These are phyloP conservation scores for Endomychus coccineus DNA, from an alignment of 2,888 invertebrate genomes.

Conservation along the genomic window DNA sequence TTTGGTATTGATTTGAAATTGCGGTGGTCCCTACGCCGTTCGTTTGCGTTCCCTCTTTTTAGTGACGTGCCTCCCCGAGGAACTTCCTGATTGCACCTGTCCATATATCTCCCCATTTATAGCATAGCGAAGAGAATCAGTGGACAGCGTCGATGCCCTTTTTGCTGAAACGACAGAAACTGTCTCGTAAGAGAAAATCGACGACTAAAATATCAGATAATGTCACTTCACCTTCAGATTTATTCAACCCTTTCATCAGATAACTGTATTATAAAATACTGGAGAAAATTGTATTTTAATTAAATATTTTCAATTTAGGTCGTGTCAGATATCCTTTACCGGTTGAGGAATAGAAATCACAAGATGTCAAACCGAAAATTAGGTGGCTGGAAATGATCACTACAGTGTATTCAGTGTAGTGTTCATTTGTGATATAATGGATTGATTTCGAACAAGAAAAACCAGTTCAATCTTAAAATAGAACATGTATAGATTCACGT, in stretches of 20 bases:
- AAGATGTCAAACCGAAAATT: too few species aligned
- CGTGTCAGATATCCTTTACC: too few species aligned
- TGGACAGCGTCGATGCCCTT: conserved; percentile 31
- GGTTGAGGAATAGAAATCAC: too few species aligned
- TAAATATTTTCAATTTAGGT: too few species aligned
- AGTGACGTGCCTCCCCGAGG: conserved; percentile 42
- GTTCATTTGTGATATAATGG: too few species aligned
- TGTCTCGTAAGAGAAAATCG: conserved; percentile 36
- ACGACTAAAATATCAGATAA: conserved; percentile 37
- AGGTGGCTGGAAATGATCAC: too few species aligned
- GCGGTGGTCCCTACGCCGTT: conserved; percentile 38
- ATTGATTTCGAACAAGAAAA: too few species aligned
- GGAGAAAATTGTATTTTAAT: too few species aligned
- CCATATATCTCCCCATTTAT: conserved; percentile 38
- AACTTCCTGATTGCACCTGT: conserved; percentile 44
- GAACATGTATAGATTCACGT: too few species aligned
- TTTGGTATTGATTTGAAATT: conserved; percentile 43
- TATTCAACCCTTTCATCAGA: conserved; percentile 40
- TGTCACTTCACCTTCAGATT: conserved; percentile 41
- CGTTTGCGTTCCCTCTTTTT: conserved; percentile 37
- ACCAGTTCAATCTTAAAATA: too few species aligned
- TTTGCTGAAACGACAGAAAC: conserved; percentile 40
- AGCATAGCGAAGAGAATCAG: conserved; percentile 24
- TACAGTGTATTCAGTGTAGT: too few species aligned
- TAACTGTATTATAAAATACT: too few species aligned